Conservation (phyloP, 2,797 vertebrate genomes). For the Cygnus olor region DNA sequence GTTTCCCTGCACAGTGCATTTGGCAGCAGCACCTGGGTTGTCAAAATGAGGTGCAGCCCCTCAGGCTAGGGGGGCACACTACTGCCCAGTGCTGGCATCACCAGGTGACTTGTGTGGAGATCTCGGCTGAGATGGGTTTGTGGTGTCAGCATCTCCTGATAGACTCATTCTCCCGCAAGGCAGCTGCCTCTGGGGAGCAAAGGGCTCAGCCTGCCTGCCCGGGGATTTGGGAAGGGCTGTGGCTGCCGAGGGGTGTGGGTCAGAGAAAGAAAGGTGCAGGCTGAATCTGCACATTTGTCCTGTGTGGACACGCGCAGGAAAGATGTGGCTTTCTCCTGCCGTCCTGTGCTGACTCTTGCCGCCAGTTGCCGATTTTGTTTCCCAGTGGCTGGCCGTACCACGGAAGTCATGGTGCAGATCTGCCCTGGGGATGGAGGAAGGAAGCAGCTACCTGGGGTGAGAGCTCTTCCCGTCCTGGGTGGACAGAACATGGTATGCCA, state of each 20-base stretch:
- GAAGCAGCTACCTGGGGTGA: background rate
- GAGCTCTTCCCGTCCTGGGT: background rate
- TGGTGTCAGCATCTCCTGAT: background rate
- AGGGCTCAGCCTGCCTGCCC: background rate
- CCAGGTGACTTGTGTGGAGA: background rate
- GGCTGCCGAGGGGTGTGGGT: background rate
- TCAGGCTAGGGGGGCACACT: background rate
- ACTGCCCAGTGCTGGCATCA: background rate
- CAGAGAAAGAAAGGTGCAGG: background rate
- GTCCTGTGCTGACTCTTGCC: background rate
- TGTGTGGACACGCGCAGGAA: rapidly evolving
- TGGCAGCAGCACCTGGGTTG: background rate
- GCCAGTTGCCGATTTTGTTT: background rate
- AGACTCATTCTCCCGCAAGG: background rate
- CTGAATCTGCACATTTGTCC: background rate
- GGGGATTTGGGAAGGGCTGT: background rate
- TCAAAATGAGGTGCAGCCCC: background rate
- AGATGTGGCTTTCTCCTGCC: background rate
- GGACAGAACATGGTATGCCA: background rate
- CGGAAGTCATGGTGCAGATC: background rate
- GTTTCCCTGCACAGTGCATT: rapidly evolving
- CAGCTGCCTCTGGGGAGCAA: background rate
- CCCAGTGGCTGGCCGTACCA: background rate
- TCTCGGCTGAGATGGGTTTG: background rate
- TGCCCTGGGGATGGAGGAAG: background rate